phyloP scores from a whole-genome alignment of 2,797 vertebrate species.

The Brotula barbata region DNA sequence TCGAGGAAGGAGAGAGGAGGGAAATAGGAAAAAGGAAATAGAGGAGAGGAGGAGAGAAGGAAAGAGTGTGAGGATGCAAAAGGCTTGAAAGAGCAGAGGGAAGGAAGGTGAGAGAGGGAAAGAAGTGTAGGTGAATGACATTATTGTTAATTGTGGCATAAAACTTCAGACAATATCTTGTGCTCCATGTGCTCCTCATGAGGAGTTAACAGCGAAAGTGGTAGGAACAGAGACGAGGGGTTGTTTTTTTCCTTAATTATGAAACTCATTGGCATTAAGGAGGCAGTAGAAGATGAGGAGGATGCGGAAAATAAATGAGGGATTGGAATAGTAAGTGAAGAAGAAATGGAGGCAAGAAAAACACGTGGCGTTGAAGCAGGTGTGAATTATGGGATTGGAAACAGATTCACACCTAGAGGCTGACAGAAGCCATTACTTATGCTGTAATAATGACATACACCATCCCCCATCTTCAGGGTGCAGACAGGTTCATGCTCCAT shows the following conservation, averaged over 20 bases:
- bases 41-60: no score
- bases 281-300: not conserved
- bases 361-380: conserved; percentile 5
- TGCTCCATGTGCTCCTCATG: conserved; percentile 41
- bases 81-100: no score
- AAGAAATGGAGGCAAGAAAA: not conserved
- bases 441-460: conserved; percentile 16
- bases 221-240: conserved; percentile 27
- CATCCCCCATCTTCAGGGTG: not conserved
- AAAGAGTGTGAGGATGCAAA: no score
- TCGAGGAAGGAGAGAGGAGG: no score
- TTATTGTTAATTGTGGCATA: conserved; percentile 18
- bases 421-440: conserved; percentile 34
- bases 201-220: conserved; percentile 34
- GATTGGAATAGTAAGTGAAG: not conserved
- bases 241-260: conserved; percentile 51
- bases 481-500: conserved; percentile 4
- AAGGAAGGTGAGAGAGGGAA: not conserved
- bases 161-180: conserved; percentile 20
- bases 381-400: conserved; percentile 32
- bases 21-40: no score
- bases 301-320: not conserved
- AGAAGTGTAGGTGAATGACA: not conserved
- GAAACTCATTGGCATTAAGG: conserved; percentile 44
- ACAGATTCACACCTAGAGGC: conserved; percentile 18